Conservation (phyloP, 2,888 invertebrate species). For the Rotaria magnacalcarata region DNA sequence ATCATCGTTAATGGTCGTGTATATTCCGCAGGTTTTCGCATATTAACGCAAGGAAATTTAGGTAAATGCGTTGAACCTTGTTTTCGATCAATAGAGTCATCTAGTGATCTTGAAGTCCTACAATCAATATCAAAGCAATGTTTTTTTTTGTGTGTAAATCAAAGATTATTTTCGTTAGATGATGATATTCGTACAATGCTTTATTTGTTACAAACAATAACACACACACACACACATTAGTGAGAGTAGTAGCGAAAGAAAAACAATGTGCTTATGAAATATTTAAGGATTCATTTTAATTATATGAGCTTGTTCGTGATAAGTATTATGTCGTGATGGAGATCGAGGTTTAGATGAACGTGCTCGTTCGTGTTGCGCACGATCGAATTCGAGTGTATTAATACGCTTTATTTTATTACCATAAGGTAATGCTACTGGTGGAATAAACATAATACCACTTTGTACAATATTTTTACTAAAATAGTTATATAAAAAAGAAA, state of each 20-base stretch:
- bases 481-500: not conserved
- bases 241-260: not conserved
- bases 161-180: too few relatives aligned
- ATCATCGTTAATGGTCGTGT: constrained; percentile 52
- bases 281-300: not conserved
- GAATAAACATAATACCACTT: not conserved
- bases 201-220: not conserved
- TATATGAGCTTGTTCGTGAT: not conserved
- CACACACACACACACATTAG: not conserved
- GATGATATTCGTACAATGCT: too few relatives aligned
- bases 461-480: not conserved
- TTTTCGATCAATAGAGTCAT: constrained; percentile 3
- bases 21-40: constrained; percentile 51
- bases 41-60: constrained; percentile 54
- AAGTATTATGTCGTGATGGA: not conserved
- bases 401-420: not conserved
- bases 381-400: not conserved
- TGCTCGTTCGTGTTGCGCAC: not conserved
- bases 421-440: not conserved
- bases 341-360: not conserved
- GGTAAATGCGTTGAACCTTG: constrained; percentile 55
- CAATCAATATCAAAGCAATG: not conserved
- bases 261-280: not conserved
- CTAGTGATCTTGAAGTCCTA: constrained; percentile 47
- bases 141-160: too few relatives aligned